Conservation (phyloP, 2,888 invertebrate genomes). For the Chromoteleia sp. region DNA sequence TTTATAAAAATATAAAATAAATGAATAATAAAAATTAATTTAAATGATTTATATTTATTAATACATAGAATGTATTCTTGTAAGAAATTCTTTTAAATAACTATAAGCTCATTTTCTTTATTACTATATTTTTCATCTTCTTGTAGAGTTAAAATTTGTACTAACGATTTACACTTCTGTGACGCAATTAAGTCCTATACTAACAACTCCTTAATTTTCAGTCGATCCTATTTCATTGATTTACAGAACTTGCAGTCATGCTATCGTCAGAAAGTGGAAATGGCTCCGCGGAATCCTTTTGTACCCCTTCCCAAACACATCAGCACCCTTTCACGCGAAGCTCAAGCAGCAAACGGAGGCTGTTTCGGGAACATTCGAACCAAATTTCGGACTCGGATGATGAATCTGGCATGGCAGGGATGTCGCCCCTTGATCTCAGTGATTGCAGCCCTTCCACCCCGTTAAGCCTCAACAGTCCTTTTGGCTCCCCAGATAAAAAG, state of each 20-base stretch:
- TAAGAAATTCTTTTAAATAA: too few species aligned
- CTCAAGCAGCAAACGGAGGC: slow-evolving; percentile 74
- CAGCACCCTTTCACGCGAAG: slow-evolving; percentile 40
- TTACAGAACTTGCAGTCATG: slow-evolving; percentile 50
- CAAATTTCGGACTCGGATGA: slow-evolving; percentile 74
- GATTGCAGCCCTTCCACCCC: slow-evolving; percentile 73
- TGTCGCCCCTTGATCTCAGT: slow-evolving; percentile 79
- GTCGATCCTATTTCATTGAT: not conserved
- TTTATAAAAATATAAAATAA: too few species aligned
- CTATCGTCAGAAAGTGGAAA: slow-evolving; percentile 74
- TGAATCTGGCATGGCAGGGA: slow-evolving; percentile 81
- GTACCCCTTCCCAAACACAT: slow-evolving; percentile 76
- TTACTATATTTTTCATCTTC: too few species aligned
- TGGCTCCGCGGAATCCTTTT: slow-evolving; percentile 64
- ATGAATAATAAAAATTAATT: too few species aligned
- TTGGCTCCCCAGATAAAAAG: not conserved
- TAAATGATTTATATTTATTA: too few species aligned
- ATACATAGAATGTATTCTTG: too few species aligned
- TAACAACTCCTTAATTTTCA: too few species aligned
- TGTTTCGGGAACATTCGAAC: slow-evolving; percentile 68
- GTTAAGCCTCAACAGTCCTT: not conserved
- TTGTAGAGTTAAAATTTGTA: too few species aligned
- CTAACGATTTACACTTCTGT: too few species aligned
- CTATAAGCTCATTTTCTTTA: too few species aligned
- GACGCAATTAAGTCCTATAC: too few species aligned